phyloP scores from a whole-genome alignment of 2,797 vertebrate species.

The Acanthornis magna region DNA sequence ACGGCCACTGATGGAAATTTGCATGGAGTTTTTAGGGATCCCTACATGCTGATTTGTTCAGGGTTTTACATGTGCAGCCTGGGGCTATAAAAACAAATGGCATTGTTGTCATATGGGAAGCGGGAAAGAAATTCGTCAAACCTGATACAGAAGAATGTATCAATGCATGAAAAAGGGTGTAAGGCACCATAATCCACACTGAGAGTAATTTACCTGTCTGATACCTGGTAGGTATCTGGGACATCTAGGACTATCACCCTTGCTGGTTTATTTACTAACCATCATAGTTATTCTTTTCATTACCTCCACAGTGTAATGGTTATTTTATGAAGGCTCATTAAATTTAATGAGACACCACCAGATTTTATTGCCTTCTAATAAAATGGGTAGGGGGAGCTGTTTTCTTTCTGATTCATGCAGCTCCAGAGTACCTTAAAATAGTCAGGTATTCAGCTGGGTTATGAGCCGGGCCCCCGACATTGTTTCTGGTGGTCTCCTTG shows the following conservation, averaged over 20 bases:
- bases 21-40: not conserved
- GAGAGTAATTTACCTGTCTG: not conserved
- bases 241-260: not conserved
- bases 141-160: not conserved
- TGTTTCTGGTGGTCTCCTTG: slow-evolving; percentile 14
- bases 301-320: slow-evolving; percentile 73
- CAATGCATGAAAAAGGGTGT: not conserved
- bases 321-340: slow-evolving; percentile 79
- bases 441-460: slow-evolving; percentile 29
- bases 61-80: not conserved
- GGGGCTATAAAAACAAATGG: not conserved
- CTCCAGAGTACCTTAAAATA: slow-evolving; percentile 66
- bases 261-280: slow-evolving; percentile 77
- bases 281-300: slow-evolving; percentile 74
- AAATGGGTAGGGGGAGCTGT: slow-evolving; percentile 67
- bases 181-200: not conserved
- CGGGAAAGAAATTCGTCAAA: not conserved
- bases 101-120: not conserved
- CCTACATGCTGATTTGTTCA: fast-evolving
- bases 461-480: not conserved
- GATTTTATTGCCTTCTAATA: slow-evolving; percentile 75
- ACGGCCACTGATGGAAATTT: not conserved
- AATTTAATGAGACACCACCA: slow-evolving; percentile 78
- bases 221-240: not conserved
- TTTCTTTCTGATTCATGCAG: slow-evolving; percentile 68